Percentiles rank a stretch among this genome's conserved stretches.
Evolutionary conservation across 2,888 invertebrate species (phyloP).

Genomic region (Diachrysia chrysitis): DNA sequence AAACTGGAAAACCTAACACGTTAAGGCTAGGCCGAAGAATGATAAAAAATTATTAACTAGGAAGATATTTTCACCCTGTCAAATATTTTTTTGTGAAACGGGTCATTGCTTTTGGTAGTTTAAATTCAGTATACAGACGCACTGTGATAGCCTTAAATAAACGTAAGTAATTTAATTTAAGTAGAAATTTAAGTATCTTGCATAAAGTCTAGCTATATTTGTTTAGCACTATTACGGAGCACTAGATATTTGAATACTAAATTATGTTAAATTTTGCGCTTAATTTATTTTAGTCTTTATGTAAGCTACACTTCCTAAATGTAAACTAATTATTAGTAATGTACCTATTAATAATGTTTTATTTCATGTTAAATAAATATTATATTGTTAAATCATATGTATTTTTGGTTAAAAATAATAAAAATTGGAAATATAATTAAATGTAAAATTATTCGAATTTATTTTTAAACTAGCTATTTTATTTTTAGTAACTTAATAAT

Average conservation of each 20-base stretch:
- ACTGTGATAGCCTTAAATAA: conserved; percentile 82
- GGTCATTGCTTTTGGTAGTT: conserved; percentile 34
- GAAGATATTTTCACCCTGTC: background rate
- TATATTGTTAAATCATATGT: conserved; percentile 30
- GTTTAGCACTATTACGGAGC: no score
- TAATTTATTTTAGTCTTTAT: background rate
- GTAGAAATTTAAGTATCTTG: conserved; percentile 17
- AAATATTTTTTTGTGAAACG: background rate
- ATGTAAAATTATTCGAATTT: background rate
- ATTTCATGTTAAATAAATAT: conserved; percentile 39
- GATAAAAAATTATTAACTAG: no score
- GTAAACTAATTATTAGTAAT: conserved; percentile 15
- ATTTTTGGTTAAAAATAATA: conserved; percentile 32
- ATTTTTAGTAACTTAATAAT: background rate
- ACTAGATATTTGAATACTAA: background rate
- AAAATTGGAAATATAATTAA: background rate
- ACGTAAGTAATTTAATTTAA: conserved; percentile 40
- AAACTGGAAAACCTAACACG: no score
- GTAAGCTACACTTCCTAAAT: background rate
- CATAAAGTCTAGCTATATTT: background rate
- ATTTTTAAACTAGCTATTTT: background rate
- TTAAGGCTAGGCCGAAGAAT: no score
- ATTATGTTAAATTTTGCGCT: background rate
- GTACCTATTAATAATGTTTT: conserved; percentile 21
- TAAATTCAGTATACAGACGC: conserved; percentile 67